Percentiles rank a stretch among this genome's conserved stretches.
Conservation (phyloP, 2,888 invertebrate species). For the Amorpha juglandis region DNA sequence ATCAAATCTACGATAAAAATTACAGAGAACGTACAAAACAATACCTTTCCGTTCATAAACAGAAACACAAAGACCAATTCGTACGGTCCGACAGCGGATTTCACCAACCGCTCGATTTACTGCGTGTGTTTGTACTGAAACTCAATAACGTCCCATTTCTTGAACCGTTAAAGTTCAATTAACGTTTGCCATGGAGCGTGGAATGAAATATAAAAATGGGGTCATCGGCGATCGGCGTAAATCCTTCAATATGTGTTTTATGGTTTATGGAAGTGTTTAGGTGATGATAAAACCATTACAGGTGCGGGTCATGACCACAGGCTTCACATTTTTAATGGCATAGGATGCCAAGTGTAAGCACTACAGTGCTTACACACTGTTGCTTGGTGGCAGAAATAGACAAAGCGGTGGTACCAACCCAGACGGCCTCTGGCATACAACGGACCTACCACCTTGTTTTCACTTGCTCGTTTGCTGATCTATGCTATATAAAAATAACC, state of each 20-base stretch:
- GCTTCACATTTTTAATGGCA: no score
- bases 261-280: constrained; percentile 38
- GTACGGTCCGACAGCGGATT: constrained; percentile 42
- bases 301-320: no score
- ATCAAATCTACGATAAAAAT: neutral
- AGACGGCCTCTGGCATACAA: no score
- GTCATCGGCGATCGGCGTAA: constrained; percentile 62
- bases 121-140: constrained; percentile 51
- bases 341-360: no score
- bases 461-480: neutral
- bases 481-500: neutral
- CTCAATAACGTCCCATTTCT: constrained; percentile 68
- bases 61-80: constrained; percentile 28
- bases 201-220: constrained; percentile 76
- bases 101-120: constrained; percentile 54
- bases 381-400: no score
- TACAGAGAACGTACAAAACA: neutral
- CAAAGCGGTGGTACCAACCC: no score
- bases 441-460: no score
- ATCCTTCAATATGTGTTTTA: constrained; percentile 67
- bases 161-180: constrained; percentile 75
- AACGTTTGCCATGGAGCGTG: constrained; percentile 65
- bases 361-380: no score
- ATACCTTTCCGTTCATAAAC: neutral
- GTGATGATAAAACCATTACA: neutral